Conservation (phyloP, 2,797 vertebrate genomes). For the Podarcis siculus region DNA sequence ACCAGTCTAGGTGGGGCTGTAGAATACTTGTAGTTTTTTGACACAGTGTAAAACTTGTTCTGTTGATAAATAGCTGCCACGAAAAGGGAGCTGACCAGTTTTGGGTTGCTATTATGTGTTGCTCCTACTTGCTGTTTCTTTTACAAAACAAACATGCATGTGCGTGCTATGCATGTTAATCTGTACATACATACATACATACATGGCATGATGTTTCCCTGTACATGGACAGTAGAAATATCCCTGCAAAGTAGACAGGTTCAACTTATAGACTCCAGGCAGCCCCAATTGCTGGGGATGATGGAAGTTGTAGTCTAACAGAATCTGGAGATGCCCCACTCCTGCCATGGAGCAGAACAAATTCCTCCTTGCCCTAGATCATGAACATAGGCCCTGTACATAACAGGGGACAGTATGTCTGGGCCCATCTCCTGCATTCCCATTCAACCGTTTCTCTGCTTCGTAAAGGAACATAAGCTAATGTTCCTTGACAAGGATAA, state of each 20-base stretch:
- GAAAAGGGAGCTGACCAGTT: not conserved
- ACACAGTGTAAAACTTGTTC: not conserved
- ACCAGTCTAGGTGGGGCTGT: not conserved
- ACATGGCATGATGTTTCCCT: not conserved
- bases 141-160: not conserved
- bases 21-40: conserved; percentile 13
- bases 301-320: no score
- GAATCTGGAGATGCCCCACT: no score
- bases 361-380: not conserved
- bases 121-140: not conserved
- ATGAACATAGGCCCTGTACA: not conserved
- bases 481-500: not conserved
- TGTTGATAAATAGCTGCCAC: not conserved
- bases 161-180: not conserved
- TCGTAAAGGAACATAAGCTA: not conserved
- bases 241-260: not conserved
- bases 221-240: not conserved
- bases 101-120: not conserved
- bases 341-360: not conserved
- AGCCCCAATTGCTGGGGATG: no score
- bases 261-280: no score
- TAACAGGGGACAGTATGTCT: not conserved
- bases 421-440: not conserved
- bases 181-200: not conserved
- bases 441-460: not conserved